phyloP scores from a whole-genome alignment of 2,888 invertebrate genomes.

The Synanthedon vespiformis region DNA sequence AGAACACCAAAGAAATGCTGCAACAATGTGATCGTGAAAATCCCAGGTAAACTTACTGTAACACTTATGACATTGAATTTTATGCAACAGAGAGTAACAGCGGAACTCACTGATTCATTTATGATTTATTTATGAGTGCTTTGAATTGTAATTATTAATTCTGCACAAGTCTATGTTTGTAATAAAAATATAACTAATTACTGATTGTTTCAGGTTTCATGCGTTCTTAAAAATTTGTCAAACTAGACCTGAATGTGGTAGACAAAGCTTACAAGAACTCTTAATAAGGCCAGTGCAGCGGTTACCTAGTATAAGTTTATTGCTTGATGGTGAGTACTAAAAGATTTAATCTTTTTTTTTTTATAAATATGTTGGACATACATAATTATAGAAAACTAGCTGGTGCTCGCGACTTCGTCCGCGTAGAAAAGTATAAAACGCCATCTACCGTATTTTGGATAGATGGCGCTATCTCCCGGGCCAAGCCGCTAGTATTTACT shows the following conservation, averaged over 20 bases:
- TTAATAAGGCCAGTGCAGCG: constrained; percentile 98
- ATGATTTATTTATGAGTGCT: no score
- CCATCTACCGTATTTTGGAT: no score
- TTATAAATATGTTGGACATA: no score
- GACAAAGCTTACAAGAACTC: constrained; percentile 95
- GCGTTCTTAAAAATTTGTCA: constrained; percentile 97
- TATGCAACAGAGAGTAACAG: no score
- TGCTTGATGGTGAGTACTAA: constrained; percentile 83
- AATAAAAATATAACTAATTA: no score
- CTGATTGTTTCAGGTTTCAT: constrained; percentile 77
- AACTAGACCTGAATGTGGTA: constrained; percentile 94
- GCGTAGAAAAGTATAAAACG: no score
- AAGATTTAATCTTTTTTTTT: no score
- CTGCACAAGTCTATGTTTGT: neutral
- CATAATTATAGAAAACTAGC: no score
- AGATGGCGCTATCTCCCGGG: no score
- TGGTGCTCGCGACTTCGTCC: no score
- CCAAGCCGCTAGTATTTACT: no score
- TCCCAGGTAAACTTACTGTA: constrained; percentile 70
- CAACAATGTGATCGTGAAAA: constrained; percentile 90
- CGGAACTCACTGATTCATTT: neutral
- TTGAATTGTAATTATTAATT: neutral
- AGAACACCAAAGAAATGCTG: constrained; percentile 95
- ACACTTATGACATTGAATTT: no score
- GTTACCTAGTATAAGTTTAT: constrained; percentile 93